Evolutionary conservation across 2,113 vertebrate genomes (phyloP).

Genomic region (Marmota flaviventris): DNA sequence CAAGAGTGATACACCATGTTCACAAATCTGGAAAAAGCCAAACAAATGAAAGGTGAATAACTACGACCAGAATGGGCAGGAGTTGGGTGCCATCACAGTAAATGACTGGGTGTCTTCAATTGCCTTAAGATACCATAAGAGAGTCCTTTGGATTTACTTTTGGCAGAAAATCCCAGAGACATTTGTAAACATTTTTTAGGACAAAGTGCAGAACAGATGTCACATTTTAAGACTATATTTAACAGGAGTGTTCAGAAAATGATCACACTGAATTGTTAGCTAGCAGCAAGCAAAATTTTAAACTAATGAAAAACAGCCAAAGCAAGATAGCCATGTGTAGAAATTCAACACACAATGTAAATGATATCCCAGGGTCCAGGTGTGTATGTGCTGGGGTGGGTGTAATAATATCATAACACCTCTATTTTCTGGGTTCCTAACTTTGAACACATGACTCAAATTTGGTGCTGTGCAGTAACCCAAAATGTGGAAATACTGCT

Average conservation of each 20-base stretch:
- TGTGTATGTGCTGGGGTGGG: rapidly evolving
- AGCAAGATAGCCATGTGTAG: rapidly evolving
- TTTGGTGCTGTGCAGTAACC: neutral
- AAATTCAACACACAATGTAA: neutral
- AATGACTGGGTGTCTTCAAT: neutral
- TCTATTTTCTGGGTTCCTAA: neutral
- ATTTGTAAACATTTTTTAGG: slow-evolving; percentile 27
- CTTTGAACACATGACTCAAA: neutral
- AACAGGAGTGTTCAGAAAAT: neutral
- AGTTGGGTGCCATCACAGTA: neutral
- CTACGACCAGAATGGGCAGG: neutral
- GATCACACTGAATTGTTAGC: neutral
- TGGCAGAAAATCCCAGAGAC: neutral
- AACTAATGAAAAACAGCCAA: neutral
- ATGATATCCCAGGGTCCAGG: neutral
- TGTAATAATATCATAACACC: rapidly evolving
- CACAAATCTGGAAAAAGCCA: neutral
- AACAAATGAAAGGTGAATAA: neutral
- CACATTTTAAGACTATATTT: neutral
- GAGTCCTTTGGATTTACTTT: slow-evolving; percentile 40
- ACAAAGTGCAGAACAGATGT: neutral
- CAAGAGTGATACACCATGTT: neutral
- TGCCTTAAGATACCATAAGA: slow-evolving; percentile 50
- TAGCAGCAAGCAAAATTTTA: neutral
- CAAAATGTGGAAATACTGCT: rapidly evolving